A percentile compares a stretch with the other conserved stretches of the same genome.
phyloP scores from a whole-genome alignment of 2,797 vertebrate species.

The Clarias fuscus region DNA sequence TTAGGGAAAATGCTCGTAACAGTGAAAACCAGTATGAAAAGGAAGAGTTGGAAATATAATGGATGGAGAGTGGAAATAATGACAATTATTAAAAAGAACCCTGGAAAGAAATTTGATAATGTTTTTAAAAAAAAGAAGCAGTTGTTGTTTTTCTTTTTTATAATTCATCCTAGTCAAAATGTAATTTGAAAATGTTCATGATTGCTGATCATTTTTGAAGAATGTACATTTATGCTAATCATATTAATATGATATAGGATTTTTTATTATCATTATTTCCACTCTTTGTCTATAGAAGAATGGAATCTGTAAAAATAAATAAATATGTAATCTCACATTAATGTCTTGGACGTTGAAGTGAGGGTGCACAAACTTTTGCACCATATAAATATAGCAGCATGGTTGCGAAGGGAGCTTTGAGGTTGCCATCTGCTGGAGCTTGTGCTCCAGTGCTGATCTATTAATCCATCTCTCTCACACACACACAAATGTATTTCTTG shows the following conservation, averaged over 20 bases:
- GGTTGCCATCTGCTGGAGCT: constrained; percentile 2
- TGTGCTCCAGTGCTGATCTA: not conserved
- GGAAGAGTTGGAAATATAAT: not conserved
- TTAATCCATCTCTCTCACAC: not conserved
- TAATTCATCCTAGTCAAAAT: not conserved
- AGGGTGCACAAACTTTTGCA: not conserved
- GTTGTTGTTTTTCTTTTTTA: no score
- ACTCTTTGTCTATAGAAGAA: no score
- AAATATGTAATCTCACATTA: not conserved
- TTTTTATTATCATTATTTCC: no score
- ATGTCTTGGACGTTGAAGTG: not conserved
- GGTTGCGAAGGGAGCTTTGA: not conserved
- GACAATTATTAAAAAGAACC: not conserved
- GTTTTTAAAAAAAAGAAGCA: not conserved
- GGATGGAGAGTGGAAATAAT: not conserved
- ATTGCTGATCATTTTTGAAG: not conserved
- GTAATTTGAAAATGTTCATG: not conserved
- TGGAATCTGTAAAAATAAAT: not conserved
- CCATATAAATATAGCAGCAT: not conserved
- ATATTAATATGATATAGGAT: no score
- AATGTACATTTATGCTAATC: no score
- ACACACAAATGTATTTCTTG: no score
- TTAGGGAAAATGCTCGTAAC: not conserved
- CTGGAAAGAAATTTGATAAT: not conserved
- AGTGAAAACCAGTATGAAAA: not conserved